Evolutionary conservation across 1,140 invertebrate species (phyloP), one percentile per base, ranked within the genome.

Genomic region (Leptinotarsa defecta): DNA sequence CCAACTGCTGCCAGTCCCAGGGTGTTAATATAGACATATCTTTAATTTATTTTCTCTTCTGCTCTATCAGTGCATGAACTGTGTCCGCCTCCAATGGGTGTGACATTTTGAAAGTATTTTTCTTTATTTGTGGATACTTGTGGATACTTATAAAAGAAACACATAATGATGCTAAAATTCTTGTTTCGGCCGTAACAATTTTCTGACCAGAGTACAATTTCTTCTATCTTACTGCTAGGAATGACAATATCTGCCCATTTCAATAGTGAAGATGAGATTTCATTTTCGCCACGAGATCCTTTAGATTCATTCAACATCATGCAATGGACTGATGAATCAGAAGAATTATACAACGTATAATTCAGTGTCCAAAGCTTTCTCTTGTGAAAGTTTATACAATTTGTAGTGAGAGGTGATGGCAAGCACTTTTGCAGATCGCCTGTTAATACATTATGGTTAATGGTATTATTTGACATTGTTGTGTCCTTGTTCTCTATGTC

Each of bases 321-420:
- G 20, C 67, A 69, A 69, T 69, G 34, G 67, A 69, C 43, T 69
- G 67, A 69, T 34, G 34, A 69, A 48, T 69, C 67, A 48, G 43
- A 69, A 69, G 67, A 69, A 48, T 69, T 34, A 69, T 17, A 34
- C 13, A 69, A 20, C 13, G n/a, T 48, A 34, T 69, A 48, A 69
- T 69, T 69, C 34, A 68, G 43, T 20, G 24, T 68, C 3, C 67
- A 68, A 68, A 68, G 67, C 43, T 68, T 68, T 68, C 67, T 69
- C 67, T 69, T 69, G 67, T 69, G 13, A 48, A 68, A 68, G n/a
- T 34, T 68, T 13, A 68, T 68, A n/a, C 67, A 68, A 68, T 68
- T 68, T 68, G 34, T 68, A 34, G 43, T 27, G 43, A 67, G 64
- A 15, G 64, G 64, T 67, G 64, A 24, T 15, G 64, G 64, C 64